A percentile compares a stretch with the other conserved stretches of the same genome.
phyloP scores from a whole-genome alignment of 2,113 vertebrate species.

The Cochlearius cochlearius region DNA sequence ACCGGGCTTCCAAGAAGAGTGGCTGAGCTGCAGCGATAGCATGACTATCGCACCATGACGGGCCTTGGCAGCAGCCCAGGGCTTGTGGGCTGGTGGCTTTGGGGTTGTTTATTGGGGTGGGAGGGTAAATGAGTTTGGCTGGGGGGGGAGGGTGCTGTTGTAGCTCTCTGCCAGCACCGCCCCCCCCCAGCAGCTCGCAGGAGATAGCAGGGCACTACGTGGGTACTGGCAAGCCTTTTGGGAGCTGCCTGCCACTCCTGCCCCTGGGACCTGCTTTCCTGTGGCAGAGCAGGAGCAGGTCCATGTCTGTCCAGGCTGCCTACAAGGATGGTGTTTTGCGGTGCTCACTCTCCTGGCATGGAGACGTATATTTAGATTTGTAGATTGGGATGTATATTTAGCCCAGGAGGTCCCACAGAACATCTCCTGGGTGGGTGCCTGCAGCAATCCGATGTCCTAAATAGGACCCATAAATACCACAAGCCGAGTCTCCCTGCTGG shows the following conservation, averaged over 20 bases:
- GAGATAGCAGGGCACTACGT: not conserved
- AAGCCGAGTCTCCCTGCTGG: not conserved
- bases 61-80: not conserved
- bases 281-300: accelerated
- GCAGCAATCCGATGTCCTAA: not conserved
- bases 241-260: not conserved
- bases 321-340: not conserved
- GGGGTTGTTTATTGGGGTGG: not conserved
- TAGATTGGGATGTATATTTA: not conserved
- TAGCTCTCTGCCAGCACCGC: not conserved
- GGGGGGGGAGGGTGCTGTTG: not conserved
- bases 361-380: not conserved
- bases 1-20: not conserved
- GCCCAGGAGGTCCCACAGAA: not conserved
- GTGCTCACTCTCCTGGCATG: not conserved
- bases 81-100: not conserved
- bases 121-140: not conserved
- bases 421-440: not conserved
- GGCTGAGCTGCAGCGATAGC: not conserved
- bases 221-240: not conserved
- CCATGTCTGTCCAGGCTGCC: not conserved
- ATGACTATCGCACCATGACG: not conserved
- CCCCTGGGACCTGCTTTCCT: not conserved
- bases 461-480: not conserved
- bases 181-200: not conserved